Conservation (phyloP, 2,113 vertebrate genomes). For the Colinus virginianus region DNA sequence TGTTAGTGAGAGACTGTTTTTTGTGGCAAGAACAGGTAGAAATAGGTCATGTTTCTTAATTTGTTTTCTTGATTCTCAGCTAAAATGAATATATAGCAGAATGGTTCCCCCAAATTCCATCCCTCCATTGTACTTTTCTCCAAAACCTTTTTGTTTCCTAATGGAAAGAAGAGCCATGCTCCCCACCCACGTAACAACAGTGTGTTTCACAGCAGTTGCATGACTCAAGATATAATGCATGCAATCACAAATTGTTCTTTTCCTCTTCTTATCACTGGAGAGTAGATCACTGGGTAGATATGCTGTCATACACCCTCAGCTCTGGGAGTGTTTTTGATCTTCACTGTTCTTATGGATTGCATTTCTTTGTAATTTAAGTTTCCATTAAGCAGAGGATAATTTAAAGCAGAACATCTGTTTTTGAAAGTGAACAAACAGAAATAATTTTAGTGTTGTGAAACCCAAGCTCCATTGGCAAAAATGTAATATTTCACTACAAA, state of each 20-base stretch:
- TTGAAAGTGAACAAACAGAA: not conserved
- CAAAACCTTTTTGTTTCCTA: not conserved
- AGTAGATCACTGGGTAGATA: slow-evolving; percentile 5
- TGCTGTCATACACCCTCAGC: not conserved
- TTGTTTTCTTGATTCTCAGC: slow-evolving; percentile 8
- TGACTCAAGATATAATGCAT: slow-evolving; percentile 2
- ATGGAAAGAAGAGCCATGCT: not conserved
- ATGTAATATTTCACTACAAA: not conserved
- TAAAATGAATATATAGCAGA: not conserved
- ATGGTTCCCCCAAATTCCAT: not conserved
- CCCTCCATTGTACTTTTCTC: not conserved
- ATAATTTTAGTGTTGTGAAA: not conserved
- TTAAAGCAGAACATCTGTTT: not conserved
- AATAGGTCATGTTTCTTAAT: not conserved
- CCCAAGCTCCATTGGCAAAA: not conserved
- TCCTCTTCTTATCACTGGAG: slow-evolving; percentile 18
- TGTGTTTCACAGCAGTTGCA: not conserved
- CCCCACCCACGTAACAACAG: not conserved
- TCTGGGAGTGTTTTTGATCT: not conserved
- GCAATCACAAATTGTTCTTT: not conserved
- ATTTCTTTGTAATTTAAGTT: not conserved
- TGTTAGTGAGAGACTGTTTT: not conserved
- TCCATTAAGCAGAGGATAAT: not conserved
- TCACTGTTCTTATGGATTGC: not conserved
- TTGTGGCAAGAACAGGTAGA: not conserved